Evolutionary conservation across 2,113 vertebrate species (phyloP).

Genomic region (Albula glossodonta): DNA sequence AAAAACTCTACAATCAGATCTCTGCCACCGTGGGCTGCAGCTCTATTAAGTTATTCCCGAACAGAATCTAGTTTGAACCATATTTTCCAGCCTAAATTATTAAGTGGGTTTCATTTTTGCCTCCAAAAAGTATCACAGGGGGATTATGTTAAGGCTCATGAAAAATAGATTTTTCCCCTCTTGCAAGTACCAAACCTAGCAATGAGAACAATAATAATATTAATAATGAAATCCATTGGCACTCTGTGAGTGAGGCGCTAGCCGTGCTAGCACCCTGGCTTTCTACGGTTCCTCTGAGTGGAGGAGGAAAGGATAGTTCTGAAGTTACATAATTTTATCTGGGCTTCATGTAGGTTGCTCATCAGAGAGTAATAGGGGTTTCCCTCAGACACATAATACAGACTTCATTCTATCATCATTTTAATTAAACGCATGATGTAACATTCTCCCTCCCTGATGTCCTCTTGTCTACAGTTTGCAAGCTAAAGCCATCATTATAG

Average conservation of each 20-base stretch:
- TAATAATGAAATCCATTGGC: background rate
- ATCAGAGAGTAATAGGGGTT: background rate
- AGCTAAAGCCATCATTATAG: background rate
- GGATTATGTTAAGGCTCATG: conserved; percentile 46
- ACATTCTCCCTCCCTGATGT: background rate
- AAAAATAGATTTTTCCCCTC: conserved; percentile 45
- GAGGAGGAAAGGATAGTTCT: background rate
- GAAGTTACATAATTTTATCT: background rate
- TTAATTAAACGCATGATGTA: background rate
- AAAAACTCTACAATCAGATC: background rate
- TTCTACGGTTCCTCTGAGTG: background rate
- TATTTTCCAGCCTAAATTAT: conserved; percentile 49
- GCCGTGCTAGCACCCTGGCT: background rate
- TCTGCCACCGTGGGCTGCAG: conserved; percentile 9
- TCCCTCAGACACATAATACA: background rate
- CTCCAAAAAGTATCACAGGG: conserved; percentile 39
- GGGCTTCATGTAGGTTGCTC: background rate
- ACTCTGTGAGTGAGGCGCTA: background rate
- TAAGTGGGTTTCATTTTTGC: conserved; percentile 48
- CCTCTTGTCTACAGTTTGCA: background rate
- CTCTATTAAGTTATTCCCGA: conserved; percentile 15
- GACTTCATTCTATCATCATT: background rate
- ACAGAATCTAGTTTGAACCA: conserved; percentile 33
- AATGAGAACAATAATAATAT: background rate
- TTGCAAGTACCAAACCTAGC: background rate